phyloP scores from a whole-genome alignment of 1,140 invertebrate genomes.

The Leucophenga varia region DNA sequence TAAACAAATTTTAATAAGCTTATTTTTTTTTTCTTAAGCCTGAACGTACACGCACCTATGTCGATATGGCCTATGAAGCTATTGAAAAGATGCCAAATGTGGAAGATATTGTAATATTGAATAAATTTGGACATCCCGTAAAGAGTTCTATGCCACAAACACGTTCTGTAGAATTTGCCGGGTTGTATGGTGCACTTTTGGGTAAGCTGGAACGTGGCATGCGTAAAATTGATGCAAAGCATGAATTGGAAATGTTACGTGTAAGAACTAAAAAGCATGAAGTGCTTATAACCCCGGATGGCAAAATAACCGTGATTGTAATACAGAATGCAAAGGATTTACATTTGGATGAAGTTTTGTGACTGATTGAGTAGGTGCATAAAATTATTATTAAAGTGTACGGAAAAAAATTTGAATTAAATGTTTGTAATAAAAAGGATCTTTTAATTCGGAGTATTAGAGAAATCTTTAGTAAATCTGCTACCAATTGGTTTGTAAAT shows the following conservation, averaged over 20 bases:
- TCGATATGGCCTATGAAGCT: constrained; percentile 35
- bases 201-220: constrained; percentile 37
- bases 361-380: too few relatives aligned
- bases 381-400: too few relatives aligned
- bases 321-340: constrained; percentile 53
- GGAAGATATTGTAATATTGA: constrained; percentile 39
- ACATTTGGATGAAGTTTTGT: constrained; percentile 90
- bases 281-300: constrained; percentile 39
- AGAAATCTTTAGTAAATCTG: too few relatives aligned
- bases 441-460: too few relatives aligned
- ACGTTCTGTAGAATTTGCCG: constrained; percentile 31
- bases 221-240: constrained; percentile 35
- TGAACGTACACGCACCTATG: constrained; percentile 36
- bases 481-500: too few relatives aligned
- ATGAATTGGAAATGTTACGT: constrained; percentile 41
- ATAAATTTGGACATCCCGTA: constrained; percentile 40
- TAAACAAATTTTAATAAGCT: too few relatives aligned
- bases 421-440: too few relatives aligned
- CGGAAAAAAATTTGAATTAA: too few relatives aligned
- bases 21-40: not conserved
- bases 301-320: constrained; percentile 46
- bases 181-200: constrained; percentile 34
- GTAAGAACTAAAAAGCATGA: constrained; percentile 42
- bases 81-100: constrained; percentile 37
- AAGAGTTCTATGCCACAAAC: constrained; percentile 36